Conservation (phyloP, 64 coral and sea anemone species). For the Acropora yongei region DNA sequence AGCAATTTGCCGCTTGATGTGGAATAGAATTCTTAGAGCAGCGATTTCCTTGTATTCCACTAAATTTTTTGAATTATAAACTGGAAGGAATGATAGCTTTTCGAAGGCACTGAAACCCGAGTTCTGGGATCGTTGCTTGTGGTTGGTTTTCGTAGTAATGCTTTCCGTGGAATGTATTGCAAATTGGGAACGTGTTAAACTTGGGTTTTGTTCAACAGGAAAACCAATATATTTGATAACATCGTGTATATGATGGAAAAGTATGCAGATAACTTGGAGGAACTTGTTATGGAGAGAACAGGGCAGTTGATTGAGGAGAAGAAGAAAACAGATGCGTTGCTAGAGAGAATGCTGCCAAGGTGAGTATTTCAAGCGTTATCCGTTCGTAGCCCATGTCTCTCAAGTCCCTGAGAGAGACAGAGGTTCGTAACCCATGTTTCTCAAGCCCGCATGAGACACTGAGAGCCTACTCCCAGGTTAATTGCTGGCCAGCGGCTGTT, state of each 20-base stretch:
- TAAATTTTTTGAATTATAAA: too few species aligned
- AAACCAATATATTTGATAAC: constrained; percentile 85
- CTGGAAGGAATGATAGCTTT: too few species aligned
- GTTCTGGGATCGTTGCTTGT: background rate
- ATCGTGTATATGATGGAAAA: constrained; percentile 93
- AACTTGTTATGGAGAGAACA: constrained; percentile 80
- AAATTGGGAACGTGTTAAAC: background rate
- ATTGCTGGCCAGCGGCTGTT: too few species aligned
- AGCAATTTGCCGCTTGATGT: too few species aligned
- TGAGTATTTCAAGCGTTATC: background rate
- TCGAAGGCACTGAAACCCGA: too few species aligned
- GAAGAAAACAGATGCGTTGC: constrained; percentile 76
- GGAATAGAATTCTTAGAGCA: too few species aligned
- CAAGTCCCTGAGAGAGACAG: background rate
- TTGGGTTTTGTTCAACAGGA: constrained; percentile 45
- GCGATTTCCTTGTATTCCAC: too few species aligned
- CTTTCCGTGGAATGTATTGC: too few species aligned
- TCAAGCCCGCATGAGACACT: too few species aligned
- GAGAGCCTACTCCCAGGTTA: too few species aligned
- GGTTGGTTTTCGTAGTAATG: too few species aligned
- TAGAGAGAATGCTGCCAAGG: constrained; percentile 82
- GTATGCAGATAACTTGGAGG: constrained; percentile 83
- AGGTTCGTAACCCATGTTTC: too few species aligned
- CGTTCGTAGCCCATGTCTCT: background rate
- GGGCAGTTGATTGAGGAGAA: constrained; percentile 86